A percentile compares a stretch with the other conserved stretches of the same genome.
phyloP scores from a whole-genome alignment of 2,113 vertebrate species.

The Psophia crepitans region DNA sequence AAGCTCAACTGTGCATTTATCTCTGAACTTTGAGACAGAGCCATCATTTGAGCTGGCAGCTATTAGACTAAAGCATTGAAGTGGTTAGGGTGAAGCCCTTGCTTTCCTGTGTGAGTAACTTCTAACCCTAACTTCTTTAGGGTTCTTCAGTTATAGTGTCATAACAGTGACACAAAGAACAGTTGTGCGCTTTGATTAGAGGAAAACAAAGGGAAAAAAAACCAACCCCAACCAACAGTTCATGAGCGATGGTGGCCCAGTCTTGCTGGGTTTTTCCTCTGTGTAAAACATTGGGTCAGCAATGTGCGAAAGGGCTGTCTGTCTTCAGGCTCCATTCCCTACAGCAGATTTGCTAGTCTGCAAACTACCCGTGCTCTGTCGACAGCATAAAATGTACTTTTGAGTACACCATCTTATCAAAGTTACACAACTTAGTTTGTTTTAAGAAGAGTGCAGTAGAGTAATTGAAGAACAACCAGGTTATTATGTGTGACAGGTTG shows the following conservation, averaged over 20 bases:
- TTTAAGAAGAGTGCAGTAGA: not conserved
- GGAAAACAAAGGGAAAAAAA: not conserved
- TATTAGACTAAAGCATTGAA: not conserved
- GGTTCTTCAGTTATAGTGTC: not conserved
- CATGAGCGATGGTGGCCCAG: not conserved
- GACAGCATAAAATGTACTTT: not conserved
- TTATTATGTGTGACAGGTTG: not conserved
- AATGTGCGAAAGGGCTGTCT: not conserved
- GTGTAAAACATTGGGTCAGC: fast-evolving
- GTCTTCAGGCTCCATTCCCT: not conserved
- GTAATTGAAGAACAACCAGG: not conserved
- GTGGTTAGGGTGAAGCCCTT: not conserved
- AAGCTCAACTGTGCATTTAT: not conserved
- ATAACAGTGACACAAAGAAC: not conserved
- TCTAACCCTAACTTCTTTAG: not conserved
- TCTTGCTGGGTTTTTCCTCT: not conserved
- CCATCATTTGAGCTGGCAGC: not conserved
- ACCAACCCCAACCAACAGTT: not conserved
- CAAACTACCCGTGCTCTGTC: not conserved
- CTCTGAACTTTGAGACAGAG: not conserved
- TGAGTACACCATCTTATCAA: not conserved
- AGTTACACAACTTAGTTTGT: not conserved
- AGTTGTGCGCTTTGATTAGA: not conserved
- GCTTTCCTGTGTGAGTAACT: not conserved
- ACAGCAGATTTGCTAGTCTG: not conserved